Evolutionary conservation across 1,140 invertebrate genomes (phyloP), one percentile per base, ranked within the genome.

Genomic region (Cardiocondyla obscurior): DNA sequence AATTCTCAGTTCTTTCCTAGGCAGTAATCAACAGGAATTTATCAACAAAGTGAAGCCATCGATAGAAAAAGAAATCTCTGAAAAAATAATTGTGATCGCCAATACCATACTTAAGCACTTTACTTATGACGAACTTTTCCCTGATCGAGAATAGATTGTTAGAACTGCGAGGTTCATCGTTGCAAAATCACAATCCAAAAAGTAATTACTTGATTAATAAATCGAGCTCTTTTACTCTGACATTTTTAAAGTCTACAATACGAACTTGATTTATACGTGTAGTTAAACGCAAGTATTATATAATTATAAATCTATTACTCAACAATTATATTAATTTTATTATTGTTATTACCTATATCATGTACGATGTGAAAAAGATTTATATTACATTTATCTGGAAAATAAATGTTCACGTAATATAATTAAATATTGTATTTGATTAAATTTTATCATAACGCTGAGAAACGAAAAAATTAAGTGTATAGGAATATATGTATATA

Each of bases 91-190:
- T 1, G 1, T 62, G 0, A 1, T 91, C 0, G 4, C 85, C 0
- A 94, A 93, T 33, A 85, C 81, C 7, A 90, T 94, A 12, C 82
- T 85, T 73, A 93, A 91, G 74, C 79, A 89, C 22, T 94, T 92
- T 64, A 85, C 89, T 1, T 94, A 83, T 51, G 91, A 94, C 0
- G 91, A 94, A 67, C 85, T 94, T 4, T 90, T 93, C 10, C 93
- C 93, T 5, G 90, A 94, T 58, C 69, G 83, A 2, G 85, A 86
- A 82, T 93, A 86, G 90, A 70, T 51, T 22, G 6, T 36, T 36
- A 51, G 7, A 14, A 51, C 1, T 22, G 30, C 19, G 22, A 69
- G 3, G 25, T 65, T 16, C 42, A 42, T 5, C 10, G 3, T 49
- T 3, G 19, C 3, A 65, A 28, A 8, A 2, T 30, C 1, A 12